These are phyloP conservation scores for Agonopterix heracliana DNA, from an alignment of 2,888 invertebrate genomes.

Conservation along the genomic window DNA sequence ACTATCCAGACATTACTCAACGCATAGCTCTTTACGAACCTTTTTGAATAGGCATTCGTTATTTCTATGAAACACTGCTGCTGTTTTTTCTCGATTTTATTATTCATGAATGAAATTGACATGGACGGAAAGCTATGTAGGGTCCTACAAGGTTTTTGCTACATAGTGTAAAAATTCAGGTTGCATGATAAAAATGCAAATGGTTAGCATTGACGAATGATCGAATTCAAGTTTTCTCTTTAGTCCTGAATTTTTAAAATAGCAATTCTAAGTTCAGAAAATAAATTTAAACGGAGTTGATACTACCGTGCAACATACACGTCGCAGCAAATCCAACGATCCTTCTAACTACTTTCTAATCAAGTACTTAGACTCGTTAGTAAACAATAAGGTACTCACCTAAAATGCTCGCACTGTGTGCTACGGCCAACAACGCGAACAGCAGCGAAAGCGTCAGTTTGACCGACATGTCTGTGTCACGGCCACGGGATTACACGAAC, in stretches of 20 bases:
- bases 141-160: too few species aligned
- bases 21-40: too few species aligned
- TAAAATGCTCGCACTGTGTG: conserved; percentile 58
- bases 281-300: background rate
- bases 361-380: conserved; percentile 11
- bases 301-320: conserved; percentile 1
- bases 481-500: conserved; percentile 5
- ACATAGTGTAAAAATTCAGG: too few species aligned
- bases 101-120: too few species aligned
- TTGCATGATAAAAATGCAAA: too few species aligned
- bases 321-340: conserved; percentile 10
- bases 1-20: too few species aligned
- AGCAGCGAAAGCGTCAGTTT: conserved; percentile 55
- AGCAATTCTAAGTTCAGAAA: background rate
- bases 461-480: conserved; percentile 48
- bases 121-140: too few species aligned
- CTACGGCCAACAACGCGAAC: conserved; percentile 38
- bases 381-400: conserved; percentile 52
- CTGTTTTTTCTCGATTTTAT: too few species aligned
- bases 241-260: background rate
- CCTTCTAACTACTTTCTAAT: conserved; percentile 26
- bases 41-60: too few species aligned
- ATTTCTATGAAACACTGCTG: too few species aligned
- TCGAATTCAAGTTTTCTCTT: too few species aligned
- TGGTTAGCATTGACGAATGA: too few species aligned